Conservation (phyloP, 1,140 invertebrate species). For the Belonocnema kinseyi region DNA sequence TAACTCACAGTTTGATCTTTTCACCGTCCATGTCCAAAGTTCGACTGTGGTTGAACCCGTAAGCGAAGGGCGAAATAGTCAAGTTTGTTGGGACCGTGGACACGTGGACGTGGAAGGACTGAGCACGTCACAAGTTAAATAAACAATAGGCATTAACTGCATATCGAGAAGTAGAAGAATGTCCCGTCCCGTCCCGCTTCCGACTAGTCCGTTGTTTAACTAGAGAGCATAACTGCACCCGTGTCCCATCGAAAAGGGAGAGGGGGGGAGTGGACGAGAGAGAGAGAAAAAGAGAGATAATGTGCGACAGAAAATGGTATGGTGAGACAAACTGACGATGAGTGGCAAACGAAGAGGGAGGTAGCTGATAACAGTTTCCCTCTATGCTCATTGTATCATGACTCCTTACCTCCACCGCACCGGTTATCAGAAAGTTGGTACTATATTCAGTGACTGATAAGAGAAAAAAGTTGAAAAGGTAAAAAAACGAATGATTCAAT, state of each 20-base stretch:
- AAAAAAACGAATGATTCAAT: no score
- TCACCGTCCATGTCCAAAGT: conserved; percentile 64
- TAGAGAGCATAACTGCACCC: conserved; percentile 67
- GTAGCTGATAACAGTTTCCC: conserved; percentile 55
- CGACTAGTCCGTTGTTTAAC: conserved; percentile 53
- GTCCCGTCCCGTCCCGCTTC: conserved; percentile 36
- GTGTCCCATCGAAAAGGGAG: conserved; percentile 48
- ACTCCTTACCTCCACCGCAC: background rate
- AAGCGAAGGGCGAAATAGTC: conserved; percentile 32
- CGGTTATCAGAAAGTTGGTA: no score
- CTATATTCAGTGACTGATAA: no score
- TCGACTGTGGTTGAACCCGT: conserved; percentile 26
- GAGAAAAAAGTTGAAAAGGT: no score
- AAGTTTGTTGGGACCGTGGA: background rate
- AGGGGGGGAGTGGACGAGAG: background rate
- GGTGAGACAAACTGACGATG: background rate
- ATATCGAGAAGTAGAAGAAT: conserved; percentile 58
- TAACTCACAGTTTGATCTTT: conserved; percentile 71
- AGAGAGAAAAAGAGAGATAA: no score
- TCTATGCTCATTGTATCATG: conserved; percentile 36
- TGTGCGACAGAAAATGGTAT: conserved; percentile 2
- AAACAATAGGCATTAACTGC: conserved; percentile 58
- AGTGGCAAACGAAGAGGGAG: conserved; percentile 40
- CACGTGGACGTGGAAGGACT: conserved; percentile 46
- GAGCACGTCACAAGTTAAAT: conserved; percentile 61